Base-by-base conservation (phyloP, 2,888 invertebrate genomes). In the Craniophora ligustri region DNA sequence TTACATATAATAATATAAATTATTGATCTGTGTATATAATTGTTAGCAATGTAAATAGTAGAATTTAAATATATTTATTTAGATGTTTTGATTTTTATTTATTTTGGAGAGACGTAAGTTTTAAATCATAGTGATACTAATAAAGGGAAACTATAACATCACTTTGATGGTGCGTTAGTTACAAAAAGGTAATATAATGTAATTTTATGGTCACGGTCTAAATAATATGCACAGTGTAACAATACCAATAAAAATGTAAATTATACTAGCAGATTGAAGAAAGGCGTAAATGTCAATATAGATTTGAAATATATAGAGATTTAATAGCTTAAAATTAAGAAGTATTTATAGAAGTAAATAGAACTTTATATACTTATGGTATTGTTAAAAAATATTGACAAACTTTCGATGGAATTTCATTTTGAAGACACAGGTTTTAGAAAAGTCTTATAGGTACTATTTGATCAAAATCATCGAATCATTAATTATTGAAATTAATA, bases 1-100 rank as follows among this genome's bases (percentile, higher is more conserved):
- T 58, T 70, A 76, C 54, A 67, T 72, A 57, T 55, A 67, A 57
- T 55, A 67, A 76, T 65, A 79, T 84, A 85, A 86, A 85, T 86
- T 85, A 88, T 89, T 84, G 86, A 87, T 92, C 88, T 91, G 87
- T 92, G 89, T 91, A 92, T 90, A 92, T 92, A 92, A 85, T 79
- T 86, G 88, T 87, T 90, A 90, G 88, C 71, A 75, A 81, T 92
- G 92, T 92, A 92, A 84, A 92, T 92, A 91, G 71, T 90, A 91
- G 86, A 80, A 67, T 26, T 78, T 75, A 81, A 82, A 79, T 61
- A 85, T 88, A 88, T 90, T 86, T 87, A 89, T 85, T 82, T 84
- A 79, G 76, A 80, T 65, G 76, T 82, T 81, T 77, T 72, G 65
- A 73, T 55, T 75, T 77, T 73, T 82, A 82, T 82, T 82, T 80